Conservation (phyloP, 2,888 invertebrate genomes). For the Drosophila prolongata region DNA sequence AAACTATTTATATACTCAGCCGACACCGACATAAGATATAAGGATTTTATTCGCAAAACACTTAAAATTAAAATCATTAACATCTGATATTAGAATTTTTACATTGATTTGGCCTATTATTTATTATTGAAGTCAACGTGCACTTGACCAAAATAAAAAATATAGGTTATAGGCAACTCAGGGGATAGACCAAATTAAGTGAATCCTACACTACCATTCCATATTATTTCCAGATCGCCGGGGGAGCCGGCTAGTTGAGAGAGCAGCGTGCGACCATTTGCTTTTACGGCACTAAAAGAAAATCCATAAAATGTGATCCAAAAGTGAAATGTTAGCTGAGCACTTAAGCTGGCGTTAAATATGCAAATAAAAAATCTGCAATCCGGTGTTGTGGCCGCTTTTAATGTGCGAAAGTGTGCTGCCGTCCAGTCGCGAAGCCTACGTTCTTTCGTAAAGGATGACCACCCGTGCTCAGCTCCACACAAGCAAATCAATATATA, state of each 20-base stretch:
- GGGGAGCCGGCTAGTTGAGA: background rate
- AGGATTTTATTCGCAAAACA: too few relatives aligned
- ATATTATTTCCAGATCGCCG: background rate
- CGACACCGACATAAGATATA: too few relatives aligned
- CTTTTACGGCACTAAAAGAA: constrained; percentile 26
- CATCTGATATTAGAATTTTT: too few relatives aligned
- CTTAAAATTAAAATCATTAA: too few relatives aligned
- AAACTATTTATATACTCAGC: too few relatives aligned
- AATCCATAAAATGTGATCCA: constrained; percentile 25
- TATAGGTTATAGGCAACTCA: too few relatives aligned
- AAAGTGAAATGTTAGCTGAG: constrained; percentile 60
- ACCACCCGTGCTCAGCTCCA: background rate
- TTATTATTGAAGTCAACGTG: too few relatives aligned
- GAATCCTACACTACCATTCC: too few relatives aligned
- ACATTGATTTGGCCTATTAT: too few relatives aligned
- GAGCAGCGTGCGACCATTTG: background rate
- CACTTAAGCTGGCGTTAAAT: constrained; percentile 36
- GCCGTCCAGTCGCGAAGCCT: constrained; percentile 13
- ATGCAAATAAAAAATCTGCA: constrained; percentile 55
- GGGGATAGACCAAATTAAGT: too few relatives aligned
- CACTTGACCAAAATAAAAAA: too few relatives aligned
- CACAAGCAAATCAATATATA: background rate
- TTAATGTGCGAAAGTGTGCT: constrained; percentile 65
- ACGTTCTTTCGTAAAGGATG: constrained; percentile 7
- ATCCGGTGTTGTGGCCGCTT: constrained; percentile 20